Evolutionary conservation across 2,797 vertebrate genomes (phyloP).

Genomic region (Spinibarbus caldwelli): DNA sequence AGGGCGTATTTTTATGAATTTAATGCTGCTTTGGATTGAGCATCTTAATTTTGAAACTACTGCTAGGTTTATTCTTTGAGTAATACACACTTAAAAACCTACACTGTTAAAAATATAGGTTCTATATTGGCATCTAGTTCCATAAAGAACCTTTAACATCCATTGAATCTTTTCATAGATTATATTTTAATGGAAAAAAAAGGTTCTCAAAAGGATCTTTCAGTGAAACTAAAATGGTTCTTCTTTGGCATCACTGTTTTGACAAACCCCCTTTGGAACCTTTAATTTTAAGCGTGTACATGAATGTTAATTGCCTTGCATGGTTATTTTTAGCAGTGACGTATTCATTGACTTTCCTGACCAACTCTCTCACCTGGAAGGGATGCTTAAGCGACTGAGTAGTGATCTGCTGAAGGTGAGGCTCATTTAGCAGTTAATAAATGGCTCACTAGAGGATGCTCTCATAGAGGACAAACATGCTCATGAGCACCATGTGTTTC

Average conservation of each 20-base stretch:
- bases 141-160: background rate
- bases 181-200: background rate
- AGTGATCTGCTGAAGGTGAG: slow-evolving; percentile 79
- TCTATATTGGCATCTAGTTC: background rate
- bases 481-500: slow-evolving; percentile 4
- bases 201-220: background rate
- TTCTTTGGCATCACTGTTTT: background rate
- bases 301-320: background rate
- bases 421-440: slow-evolving; percentile 24
- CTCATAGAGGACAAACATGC: slow-evolving; percentile 23
- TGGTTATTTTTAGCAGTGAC: slow-evolving; percentile 64
- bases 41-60: background rate
- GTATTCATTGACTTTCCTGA: slow-evolving; percentile 69
- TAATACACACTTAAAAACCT: background rate
- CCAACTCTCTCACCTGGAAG: slow-evolving; percentile 79
- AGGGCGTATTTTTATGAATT: background rate
- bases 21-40: background rate
- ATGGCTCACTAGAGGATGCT: background rate
- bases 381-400: slow-evolving; percentile 79
- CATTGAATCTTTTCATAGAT: background rate
- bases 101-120: background rate
- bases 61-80: background rate
- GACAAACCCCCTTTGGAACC: background rate
- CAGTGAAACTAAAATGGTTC: background rate
- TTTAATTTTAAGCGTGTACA: background rate